Evolutionary conservation across 1,140 invertebrate genomes (phyloP).

Genomic region (Drosophila orosa): DNA sequence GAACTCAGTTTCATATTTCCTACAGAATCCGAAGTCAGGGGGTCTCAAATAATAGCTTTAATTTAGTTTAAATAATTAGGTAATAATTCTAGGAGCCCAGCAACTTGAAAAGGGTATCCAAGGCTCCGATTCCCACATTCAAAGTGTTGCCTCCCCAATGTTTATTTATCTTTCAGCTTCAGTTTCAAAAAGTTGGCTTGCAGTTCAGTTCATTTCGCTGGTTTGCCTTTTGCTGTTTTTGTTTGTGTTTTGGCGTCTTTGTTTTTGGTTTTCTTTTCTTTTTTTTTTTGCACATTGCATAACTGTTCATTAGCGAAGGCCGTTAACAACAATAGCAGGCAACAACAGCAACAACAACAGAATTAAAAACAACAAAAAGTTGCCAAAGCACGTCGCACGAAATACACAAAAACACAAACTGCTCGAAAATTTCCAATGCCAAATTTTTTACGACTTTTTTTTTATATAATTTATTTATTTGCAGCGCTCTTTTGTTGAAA

Average conservation of each 20-base stretch:
- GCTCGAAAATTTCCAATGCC: conserved; percentile 62
- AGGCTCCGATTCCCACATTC: no score
- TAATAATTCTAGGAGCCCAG: not conserved
- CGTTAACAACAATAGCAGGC: conserved; percentile 53
- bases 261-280: conserved; percentile 52
- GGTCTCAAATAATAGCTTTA: not conserved
- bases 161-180: conserved; percentile 43
- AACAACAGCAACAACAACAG: conserved; percentile 26
- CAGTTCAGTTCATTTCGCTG: conserved; percentile 31
- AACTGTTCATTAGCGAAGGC: conserved; percentile 80
- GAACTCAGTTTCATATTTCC: no score
- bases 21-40: not conserved
- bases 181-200: conserved; percentile 53
- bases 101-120: not conserved
- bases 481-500: conserved; percentile 17
- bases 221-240: conserved; percentile 21
- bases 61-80: not conserved
- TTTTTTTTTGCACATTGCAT: conserved; percentile 76
- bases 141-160: not conserved
- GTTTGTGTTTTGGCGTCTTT: conserved; percentile 32
- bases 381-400: conserved; percentile 59
- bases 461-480: conserved; percentile 20
- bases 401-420: conserved; percentile 12
- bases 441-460: conserved; percentile 45
- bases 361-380: conserved; percentile 48